Conservation (phyloP, 2,113 vertebrate genomes). For the Elanoides forficatus region DNA sequence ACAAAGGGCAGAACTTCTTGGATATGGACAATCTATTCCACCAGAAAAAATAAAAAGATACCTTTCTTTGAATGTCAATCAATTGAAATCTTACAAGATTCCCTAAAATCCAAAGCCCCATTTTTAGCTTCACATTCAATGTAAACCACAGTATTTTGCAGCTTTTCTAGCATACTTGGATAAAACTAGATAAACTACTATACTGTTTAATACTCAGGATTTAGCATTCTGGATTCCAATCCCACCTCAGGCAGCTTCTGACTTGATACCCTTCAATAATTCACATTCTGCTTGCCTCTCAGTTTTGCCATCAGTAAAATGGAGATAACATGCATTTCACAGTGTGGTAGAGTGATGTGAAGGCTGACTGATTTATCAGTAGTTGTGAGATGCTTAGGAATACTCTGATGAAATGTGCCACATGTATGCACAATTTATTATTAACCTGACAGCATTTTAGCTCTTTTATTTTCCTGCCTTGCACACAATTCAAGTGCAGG, state of each 20-base stretch:
- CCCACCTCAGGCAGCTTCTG: constrained; percentile 2
- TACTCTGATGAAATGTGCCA: constrained; percentile 61
- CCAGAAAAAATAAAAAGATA: neutral
- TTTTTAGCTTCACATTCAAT: neutral
- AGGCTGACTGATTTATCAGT: constrained; percentile 61
- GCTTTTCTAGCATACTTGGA: neutral
- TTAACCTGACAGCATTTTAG: constrained; percentile 43
- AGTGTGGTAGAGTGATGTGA: neutral
- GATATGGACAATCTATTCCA: neutral
- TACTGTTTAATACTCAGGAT: neutral
- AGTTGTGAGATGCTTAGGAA: constrained; percentile 49
- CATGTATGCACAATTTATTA: constrained; percentile 55
- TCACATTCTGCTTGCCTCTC: constrained; percentile 46
- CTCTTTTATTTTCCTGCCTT: constrained; percentile 30
- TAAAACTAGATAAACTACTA: neutral
- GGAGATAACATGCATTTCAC: constrained; percentile 36
- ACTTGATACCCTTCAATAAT: constrained; percentile 37
- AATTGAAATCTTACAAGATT: neutral
- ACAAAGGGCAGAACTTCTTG: neutral
- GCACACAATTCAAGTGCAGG: neutral
- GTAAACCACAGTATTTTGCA: neutral
- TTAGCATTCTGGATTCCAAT: neutral
- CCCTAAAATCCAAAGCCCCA: neutral
- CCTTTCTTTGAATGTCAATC: neutral
- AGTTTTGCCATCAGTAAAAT: constrained; percentile 46